Base-by-base conservation (phyloP, 1,140 invertebrate genomes). In the Drosophila ercepeae region DNA sequence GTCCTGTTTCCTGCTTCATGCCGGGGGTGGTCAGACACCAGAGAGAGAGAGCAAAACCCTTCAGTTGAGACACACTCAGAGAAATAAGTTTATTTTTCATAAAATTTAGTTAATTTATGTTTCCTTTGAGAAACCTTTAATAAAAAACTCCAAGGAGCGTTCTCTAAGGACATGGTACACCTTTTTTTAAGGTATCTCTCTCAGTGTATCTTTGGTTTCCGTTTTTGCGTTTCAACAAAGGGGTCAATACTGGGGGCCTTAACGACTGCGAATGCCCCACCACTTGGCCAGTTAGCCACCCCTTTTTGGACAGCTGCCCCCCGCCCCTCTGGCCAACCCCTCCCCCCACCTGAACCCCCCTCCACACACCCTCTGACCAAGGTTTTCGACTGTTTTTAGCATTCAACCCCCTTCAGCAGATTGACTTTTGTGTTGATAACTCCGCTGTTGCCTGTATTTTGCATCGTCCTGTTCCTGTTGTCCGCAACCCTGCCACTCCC, bases 341-440 rank as follows among this genome's bases (percentile, higher is more conserved):
- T 2, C n/a, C 23, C 9, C 2, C 13, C 16, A 9, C n/a, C 18
- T 2, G 5, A 6, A 4, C 13, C 42, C 29, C 29, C 25, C 0
- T 1, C 41, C 14, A 4, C 16, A 19, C 21, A 18, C 23, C 18
- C 27, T 14, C n/a, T 39, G 16, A 1, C 4, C 29, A 4, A 14
- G 32, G n/a, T 16, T 14, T 39, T 46, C 54, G 52, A 54, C 54
- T 60, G 52, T 39, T 53, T 60, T 54, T 49, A 60, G 63, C 60
- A 52, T 81, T 81, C 78, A 68, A 81, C 72, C 78, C 78, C 78
- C 63, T 39, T 81, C 49, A 58, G 64, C 60, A 82, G 78, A 81
- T 81, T 82, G 78, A 81, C 78, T 81, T 81, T 81, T 67, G 76
- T 76, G 72, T 67, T 81, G 77, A 72, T 81, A 81, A 53, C 67